These are phyloP conservation scores for Sphaeramia orbicularis DNA, from an alignment of 2,797 vertebrate genomes.

Conservation along the genomic window DNA sequence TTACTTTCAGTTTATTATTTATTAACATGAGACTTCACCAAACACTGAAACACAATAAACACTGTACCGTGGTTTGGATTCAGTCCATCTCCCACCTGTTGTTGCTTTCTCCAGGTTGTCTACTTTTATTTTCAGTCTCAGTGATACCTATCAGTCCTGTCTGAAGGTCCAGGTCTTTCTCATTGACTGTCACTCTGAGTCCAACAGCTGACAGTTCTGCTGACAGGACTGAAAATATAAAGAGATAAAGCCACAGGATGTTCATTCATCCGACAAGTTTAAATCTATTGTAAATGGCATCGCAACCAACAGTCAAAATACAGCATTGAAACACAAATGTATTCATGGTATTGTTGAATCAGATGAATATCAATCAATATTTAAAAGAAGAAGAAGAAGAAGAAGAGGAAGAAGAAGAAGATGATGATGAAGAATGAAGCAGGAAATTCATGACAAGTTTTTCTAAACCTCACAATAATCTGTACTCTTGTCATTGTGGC, in stretches of 20 bases:
- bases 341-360: constrained; percentile 1
- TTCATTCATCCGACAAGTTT: not conserved
- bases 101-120: constrained; percentile 10
- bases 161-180: constrained; percentile 17
- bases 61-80: too few species aligned
- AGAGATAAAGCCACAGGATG: not conserved
- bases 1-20: too few species aligned
- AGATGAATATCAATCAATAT: constrained; percentile 14
- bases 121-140: constrained; percentile 17
- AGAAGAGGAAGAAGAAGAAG: not conserved
- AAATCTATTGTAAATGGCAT: constrained; percentile 15
- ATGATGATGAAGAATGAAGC: not conserved
- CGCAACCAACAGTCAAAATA: constrained; percentile 30
- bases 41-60: not conserved
- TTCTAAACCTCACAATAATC: constrained; percentile 28
- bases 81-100: not conserved
- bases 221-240: constrained; percentile 15
- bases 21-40: too few species aligned
- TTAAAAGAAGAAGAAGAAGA: not conserved
- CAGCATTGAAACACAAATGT: constrained; percentile 4
- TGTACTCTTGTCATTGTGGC: constrained; percentile 22
- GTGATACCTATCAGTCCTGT: not conserved
- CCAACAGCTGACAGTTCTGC: constrained; percentile 6
- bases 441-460: constrained; percentile 10
- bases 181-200: constrained; percentile 19